Percentiles rank a stretch among this genome's conserved stretches.
Evolutionary conservation across 37 sponge, comb jelly and placozoan species (phyloP).

Genomic region (Bolinopsis microptera): DNA sequence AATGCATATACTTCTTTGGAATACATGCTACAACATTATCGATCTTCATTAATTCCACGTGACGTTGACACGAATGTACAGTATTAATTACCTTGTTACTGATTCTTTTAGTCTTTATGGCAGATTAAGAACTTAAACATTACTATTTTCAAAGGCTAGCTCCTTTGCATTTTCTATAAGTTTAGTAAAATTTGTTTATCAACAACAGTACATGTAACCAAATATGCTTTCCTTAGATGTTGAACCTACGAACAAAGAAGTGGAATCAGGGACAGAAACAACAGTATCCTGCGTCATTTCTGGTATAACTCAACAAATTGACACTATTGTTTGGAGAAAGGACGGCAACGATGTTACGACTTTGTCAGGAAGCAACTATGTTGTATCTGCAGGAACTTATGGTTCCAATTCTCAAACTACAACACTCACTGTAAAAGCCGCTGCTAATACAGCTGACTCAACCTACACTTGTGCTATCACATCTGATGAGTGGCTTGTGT

Average conservation of each 20-base stretch:
- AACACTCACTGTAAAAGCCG: background rate
- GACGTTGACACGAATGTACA: too few relatives aligned
- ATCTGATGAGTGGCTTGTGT: background rate
- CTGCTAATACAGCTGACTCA: background rate
- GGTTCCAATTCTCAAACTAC: constrained; percentile 8
- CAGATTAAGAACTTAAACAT: too few relatives aligned
- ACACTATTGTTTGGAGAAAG: background rate
- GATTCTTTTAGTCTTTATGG: too few relatives aligned
- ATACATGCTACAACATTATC: too few relatives aligned
- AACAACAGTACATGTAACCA: background rate
- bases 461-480: background rate
- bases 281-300: background rate
- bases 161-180: too few relatives aligned
- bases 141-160: too few relatives aligned
- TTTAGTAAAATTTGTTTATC: too few relatives aligned
- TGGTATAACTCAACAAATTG: constrained; percentile 9
- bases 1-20: too few relatives aligned
- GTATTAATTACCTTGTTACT: too few relatives aligned
- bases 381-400: background rate
- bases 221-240: background rate
- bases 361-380: background rate
- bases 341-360: background rate
- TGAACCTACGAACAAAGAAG: background rate
- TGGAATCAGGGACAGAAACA: background rate
- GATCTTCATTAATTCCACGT: too few relatives aligned